Evolutionary conservation across 2,113 vertebrate genomes (phyloP).

Genomic region (Nothoprocta perdicaria): DNA sequence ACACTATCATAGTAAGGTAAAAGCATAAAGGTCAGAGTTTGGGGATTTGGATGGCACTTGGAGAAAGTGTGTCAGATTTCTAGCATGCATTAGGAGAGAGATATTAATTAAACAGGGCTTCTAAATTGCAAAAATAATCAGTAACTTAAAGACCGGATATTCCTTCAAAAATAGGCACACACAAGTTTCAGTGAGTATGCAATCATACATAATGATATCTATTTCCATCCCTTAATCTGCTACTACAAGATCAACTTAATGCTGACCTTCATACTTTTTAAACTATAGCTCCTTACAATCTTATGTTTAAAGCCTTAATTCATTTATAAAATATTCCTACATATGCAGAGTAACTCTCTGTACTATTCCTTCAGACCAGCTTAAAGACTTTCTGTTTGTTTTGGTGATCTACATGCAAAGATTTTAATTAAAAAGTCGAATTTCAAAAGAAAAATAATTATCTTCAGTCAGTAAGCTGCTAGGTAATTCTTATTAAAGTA

Average conservation of each 20-base stretch:
- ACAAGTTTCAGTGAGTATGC: not conserved
- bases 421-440: not conserved
- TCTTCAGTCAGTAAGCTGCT: not conserved
- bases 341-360: not conserved
- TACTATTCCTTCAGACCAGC: not conserved
- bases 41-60: not conserved
- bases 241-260: not conserved
- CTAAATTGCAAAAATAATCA: not conserved
- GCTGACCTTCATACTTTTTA: not conserved
- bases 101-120: slow-evolving; percentile 9
- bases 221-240: not conserved
- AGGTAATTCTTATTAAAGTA: not conserved
- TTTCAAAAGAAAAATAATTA: not conserved
- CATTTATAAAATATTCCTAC: not conserved
- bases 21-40: not conserved
- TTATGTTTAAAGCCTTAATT: not conserved
- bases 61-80: not conserved
- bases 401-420: not conserved
- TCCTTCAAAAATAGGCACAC: not conserved
- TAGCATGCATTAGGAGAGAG: not conserved
- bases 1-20: not conserved
- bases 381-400: not conserved
- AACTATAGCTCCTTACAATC: not conserved
- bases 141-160: not conserved
- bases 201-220: not conserved